These are phyloP conservation scores for Chiloscyllium plagiosum DNA, from an alignment of 2,113 vertebrate species.

Conservation along the genomic window DNA sequence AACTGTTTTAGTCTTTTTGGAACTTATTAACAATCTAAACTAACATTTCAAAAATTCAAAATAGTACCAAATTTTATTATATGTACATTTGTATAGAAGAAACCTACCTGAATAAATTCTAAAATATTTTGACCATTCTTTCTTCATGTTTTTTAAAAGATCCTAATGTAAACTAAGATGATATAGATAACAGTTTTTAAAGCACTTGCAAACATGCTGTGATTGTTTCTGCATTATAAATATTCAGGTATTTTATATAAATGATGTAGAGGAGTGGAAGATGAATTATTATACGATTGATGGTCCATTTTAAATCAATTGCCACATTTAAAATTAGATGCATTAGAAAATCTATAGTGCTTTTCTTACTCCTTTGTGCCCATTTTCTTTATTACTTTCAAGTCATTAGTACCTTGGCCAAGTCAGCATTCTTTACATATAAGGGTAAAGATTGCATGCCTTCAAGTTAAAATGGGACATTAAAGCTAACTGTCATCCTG, in stretches of 20 bases:
- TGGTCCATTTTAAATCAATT: background rate
- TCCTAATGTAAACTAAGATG: slow-evolving; percentile 25
- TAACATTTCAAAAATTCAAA: slow-evolving; percentile 13
- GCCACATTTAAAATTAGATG: background rate
- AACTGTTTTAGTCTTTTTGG: background rate
- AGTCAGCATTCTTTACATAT: background rate
- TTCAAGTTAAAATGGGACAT: background rate
- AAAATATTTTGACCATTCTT: background rate
- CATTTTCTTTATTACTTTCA: background rate
- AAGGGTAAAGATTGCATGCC: background rate
- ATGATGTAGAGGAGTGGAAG: background rate
- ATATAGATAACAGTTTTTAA: background rate
- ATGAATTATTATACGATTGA: slow-evolving; percentile 5
- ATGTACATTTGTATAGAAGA: slow-evolving; percentile 13
- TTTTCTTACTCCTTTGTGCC: background rate
- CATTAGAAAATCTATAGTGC: background rate
- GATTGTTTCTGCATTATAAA: background rate
- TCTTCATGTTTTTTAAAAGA: background rate
- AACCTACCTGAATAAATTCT: slow-evolving; percentile 4
- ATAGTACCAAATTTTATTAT: slow-evolving; percentile 20
- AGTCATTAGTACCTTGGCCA: background rate
- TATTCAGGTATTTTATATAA: slow-evolving; percentile 18
- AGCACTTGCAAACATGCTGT: background rate
- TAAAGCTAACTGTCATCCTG: background rate
- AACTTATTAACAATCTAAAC: background rate